Percentiles rank a stretch among this genome's conserved stretches.
phyloP scores from a whole-genome alignment of 2,113 vertebrate species.

The Apteryx mantelli region DNA sequence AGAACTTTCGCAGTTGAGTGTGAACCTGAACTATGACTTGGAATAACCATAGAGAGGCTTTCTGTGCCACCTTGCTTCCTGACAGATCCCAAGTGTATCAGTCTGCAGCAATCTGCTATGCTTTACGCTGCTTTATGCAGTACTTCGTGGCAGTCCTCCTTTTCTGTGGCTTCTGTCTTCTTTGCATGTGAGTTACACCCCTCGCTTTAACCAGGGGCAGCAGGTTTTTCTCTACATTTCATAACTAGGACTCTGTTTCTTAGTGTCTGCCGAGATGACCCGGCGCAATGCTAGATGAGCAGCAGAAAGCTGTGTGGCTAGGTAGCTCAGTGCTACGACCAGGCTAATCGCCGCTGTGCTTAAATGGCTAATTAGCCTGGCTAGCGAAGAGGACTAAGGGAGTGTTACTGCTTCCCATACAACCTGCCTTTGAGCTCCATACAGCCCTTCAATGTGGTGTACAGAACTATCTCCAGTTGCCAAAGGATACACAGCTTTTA shows the following conservation, averaged over 20 bases:
- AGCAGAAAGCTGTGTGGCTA: neutral
- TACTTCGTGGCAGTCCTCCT: neutral
- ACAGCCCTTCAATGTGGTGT: neutral
- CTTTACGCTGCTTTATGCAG: neutral
- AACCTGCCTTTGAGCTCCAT: rapidly evolving
- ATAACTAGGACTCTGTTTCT: neutral
- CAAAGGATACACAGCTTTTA: neutral
- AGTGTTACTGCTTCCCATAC: rapidly evolving
- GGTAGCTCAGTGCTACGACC: neutral
- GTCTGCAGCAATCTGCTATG: neutral
- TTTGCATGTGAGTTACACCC: neutral
- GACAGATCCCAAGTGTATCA: neutral
- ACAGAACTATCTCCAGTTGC: neutral
- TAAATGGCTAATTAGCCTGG: neutral
- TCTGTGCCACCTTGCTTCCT: neutral
- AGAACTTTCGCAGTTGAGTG: neutral
- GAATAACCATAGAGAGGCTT: neutral
- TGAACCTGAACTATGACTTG: neutral
- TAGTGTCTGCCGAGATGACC: neutral
- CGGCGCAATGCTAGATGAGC: neutral
- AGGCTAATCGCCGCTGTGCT: neutral
- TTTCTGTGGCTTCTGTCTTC: neutral
- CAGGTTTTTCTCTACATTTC: neutral
- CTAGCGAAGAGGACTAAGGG: neutral
- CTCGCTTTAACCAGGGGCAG: neutral